Conservation (phyloP, 1,140 invertebrate species). For the Euura lappo region DNA sequence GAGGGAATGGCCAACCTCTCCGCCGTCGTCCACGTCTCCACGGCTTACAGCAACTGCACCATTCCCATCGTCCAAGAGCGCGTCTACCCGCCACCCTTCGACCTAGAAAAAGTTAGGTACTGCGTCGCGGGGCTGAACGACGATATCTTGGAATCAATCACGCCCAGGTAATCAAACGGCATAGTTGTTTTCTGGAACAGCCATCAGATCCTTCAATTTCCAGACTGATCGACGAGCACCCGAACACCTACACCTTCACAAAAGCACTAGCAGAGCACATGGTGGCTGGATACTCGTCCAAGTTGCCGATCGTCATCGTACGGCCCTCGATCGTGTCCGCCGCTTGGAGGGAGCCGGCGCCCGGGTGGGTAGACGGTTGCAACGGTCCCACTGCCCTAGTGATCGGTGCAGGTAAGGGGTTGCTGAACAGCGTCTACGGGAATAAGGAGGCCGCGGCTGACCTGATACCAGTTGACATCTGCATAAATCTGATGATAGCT, state of each 20-base stretch:
- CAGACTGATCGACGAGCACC: constrained; percentile 78
- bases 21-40: constrained; percentile 61
- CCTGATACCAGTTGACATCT: constrained; percentile 91
- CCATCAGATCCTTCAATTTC: constrained; percentile 16
- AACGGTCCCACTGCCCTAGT: constrained; percentile 97
- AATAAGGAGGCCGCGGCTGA: constrained; percentile 80
- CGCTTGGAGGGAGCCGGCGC: constrained; percentile 89
- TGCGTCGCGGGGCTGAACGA: constrained; percentile 18
- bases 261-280: constrained; percentile 92
- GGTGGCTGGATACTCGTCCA: constrained; percentile 67
- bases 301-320: constrained; percentile 88
- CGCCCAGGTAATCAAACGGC: constrained; percentile 14
- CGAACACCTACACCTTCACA: constrained; percentile 93
- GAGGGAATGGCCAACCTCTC: constrained; percentile 6
- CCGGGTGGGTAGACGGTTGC: constrained; percentile 96
- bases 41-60: constrained; percentile 63
- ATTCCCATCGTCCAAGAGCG: constrained; percentile 49
- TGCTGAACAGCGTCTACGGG: constrained; percentile 84
- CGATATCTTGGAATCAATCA: constrained; percentile 18
- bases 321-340: constrained; percentile 95
- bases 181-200: too few relatives aligned
- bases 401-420: constrained; percentile 91
- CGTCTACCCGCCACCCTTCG: constrained; percentile 50
- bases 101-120: constrained; percentile 36
- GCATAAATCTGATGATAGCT: constrained; percentile 6